Evolutionary conservation across 2,888 invertebrate species (phyloP).

Genomic region (Pyrocoelia pectoralis): DNA sequence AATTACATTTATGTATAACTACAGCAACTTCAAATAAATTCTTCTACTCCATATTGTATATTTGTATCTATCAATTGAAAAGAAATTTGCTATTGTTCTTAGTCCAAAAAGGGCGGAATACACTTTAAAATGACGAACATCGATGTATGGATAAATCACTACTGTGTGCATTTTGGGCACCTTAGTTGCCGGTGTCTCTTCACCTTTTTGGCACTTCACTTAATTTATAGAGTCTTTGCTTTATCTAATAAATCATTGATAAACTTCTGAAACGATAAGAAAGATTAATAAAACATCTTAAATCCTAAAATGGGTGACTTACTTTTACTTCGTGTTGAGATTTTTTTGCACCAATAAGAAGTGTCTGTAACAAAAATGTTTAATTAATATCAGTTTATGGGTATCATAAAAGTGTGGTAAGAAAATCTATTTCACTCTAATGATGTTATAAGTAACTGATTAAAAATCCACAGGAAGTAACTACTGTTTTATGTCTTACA

Average conservation of each 20-base stretch:
- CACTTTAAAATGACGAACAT: slow-evolving; percentile 45
- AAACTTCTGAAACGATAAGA: slow-evolving; percentile 77
- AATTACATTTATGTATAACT: slow-evolving; percentile 8
- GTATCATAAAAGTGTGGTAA: not conserved
- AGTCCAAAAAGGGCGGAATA: slow-evolving; percentile 42
- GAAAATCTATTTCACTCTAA: too few species aligned
- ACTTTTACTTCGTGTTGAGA: slow-evolving; percentile 88
- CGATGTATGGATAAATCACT: slow-evolving; percentile 50
- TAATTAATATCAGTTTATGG: slow-evolving; percentile 23
- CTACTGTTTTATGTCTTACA: not conserved
- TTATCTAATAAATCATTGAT: slow-evolving; percentile 88
- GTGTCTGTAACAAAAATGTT: slow-evolving; percentile 67
- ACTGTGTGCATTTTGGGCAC: slow-evolving; percentile 51
- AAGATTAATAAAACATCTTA: slow-evolving; percentile 4
- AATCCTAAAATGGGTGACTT: slow-evolving; percentile 58
- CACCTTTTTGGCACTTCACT: slow-evolving; percentile 57
- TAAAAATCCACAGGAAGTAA: slow-evolving; percentile 6
- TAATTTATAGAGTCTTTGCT: slow-evolving; percentile 83
- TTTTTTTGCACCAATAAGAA: slow-evolving; percentile 85
- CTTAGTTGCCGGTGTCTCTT: slow-evolving; percentile 49
- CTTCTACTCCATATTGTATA: slow-evolving; percentile 13
- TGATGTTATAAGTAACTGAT: not conserved
- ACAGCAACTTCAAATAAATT: slow-evolving; percentile 12
- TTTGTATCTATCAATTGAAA: slow-evolving; percentile 9
- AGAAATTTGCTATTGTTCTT: slow-evolving; percentile 27